These are phyloP conservation scores for Muscicapa adusta DNA, from an alignment of 2,113 vertebrate species.

Conservation along the genomic window DNA sequence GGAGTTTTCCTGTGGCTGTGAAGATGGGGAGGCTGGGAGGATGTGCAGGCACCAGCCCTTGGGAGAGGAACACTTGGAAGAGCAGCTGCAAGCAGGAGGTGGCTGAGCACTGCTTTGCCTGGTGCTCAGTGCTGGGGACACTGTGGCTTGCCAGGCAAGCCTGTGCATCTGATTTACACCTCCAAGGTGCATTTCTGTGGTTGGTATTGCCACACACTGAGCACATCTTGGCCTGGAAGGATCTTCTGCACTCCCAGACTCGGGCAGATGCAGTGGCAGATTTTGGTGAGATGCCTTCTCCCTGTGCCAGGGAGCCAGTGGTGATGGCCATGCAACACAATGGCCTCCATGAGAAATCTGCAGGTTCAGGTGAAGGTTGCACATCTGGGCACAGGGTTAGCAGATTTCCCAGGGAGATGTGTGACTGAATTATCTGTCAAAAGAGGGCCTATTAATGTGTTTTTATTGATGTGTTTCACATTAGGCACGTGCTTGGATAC, in stretches of 20 bases:
- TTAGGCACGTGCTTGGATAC: neutral
- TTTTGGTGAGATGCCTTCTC: neutral
- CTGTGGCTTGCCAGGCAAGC: neutral
- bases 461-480: neutral
- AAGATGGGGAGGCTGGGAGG: neutral
- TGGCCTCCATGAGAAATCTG: neutral
- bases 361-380: neutral
- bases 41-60: neutral
- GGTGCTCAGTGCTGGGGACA: neutral
- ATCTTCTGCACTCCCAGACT: neutral
- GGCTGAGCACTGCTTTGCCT: neutral
- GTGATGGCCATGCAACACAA: neutral
- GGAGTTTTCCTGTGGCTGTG: neutral
- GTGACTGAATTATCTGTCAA: neutral
- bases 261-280: neutral
- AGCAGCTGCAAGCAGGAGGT: neutral
- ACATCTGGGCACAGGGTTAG: neutral
- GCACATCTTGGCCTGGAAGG: neutral
- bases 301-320: neutral
- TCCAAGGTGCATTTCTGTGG: neutral
- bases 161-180: neutral
- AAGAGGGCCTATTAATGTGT: neutral
- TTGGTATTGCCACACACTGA: neutral
- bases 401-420: neutral
- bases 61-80: neutral